These are phyloP conservation scores for Meloidogyne hapla DNA, from an alignment of 1,140 invertebrate species.

Conservation along the genomic window DNA sequence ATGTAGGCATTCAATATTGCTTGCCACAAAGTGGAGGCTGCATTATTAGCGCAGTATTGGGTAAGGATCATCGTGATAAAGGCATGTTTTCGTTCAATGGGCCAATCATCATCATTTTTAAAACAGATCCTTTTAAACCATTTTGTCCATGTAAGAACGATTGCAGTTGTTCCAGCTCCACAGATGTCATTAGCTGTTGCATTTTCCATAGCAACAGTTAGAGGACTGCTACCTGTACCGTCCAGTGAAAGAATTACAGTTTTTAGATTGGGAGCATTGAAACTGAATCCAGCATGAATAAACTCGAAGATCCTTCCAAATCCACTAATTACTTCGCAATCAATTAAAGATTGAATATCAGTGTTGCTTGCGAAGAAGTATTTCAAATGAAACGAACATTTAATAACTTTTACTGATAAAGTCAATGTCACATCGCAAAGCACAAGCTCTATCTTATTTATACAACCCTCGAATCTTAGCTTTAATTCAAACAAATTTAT, in stretches of 20 bases:
- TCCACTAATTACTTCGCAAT: neutral
- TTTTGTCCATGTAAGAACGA: neutral
- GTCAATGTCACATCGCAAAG: neutral
- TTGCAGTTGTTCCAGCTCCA: neutral
- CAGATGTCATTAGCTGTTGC: neutral
- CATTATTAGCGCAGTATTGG: neutral
- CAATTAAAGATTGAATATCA: neutral
- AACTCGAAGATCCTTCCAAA: neutral
- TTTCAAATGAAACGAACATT: neutral
- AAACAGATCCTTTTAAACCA: slow-evolving; percentile 5
- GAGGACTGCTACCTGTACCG: neutral
- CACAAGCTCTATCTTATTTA: neutral
- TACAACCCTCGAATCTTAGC: neutral
- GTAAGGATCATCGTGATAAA: neutral
- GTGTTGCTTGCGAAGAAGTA: neutral
- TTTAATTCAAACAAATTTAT: neutral
- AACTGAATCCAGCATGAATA: neutral
- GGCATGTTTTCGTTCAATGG: neutral
- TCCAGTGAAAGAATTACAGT: neutral
- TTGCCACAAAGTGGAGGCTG: neutral
- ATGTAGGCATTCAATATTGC: neutral
- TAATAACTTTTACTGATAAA: neutral
- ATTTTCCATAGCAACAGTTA: neutral
- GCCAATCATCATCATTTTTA: neutral
- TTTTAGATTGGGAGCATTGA: neutral